These are phyloP conservation scores for Epinephelus fuscoguttatus DNA, from an alignment of 2,113 vertebrate species.

Conservation along the genomic window DNA sequence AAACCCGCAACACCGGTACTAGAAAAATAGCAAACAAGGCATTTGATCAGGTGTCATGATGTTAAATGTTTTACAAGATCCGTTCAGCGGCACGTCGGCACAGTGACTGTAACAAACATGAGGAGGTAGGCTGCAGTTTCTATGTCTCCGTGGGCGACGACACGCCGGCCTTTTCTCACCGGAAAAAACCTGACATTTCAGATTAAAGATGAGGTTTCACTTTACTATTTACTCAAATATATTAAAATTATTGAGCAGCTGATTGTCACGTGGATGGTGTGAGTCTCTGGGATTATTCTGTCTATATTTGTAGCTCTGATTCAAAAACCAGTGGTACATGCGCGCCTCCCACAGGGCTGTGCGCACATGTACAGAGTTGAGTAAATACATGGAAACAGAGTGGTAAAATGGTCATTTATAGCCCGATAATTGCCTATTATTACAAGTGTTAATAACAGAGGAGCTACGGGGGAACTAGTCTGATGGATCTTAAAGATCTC, in stretches of 20 bases:
- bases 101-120: background rate
- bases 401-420: background rate
- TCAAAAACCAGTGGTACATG: slow-evolving; percentile 6
- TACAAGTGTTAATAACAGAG: background rate
- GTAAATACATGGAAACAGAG: background rate
- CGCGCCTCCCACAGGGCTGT: slow-evolving; percentile 65
- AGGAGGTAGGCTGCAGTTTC: background rate
- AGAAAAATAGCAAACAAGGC: background rate
- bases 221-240: slow-evolving; percentile 5
- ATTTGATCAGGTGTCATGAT: background rate
- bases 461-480: background rate
- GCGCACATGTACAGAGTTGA: background rate
- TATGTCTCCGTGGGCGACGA: slow-evolving; percentile 16
- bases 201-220: slow-evolving; percentile 27
- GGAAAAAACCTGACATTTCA: slow-evolving; percentile 2
- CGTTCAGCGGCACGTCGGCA: slow-evolving; percentile 1
- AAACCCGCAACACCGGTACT: slow-evolving; percentile 6
- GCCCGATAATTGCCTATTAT: background rate
- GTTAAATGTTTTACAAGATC: slow-evolving; percentile 12
- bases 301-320: background rate
- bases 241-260: slow-evolving; percentile 1
- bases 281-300: background rate
- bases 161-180: background rate
- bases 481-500: background rate
- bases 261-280: slow-evolving; percentile 14